Evolutionary conservation across 2,113 vertebrate species (phyloP).

Genomic region (Gnathonemus echidnorhynchus): DNA sequence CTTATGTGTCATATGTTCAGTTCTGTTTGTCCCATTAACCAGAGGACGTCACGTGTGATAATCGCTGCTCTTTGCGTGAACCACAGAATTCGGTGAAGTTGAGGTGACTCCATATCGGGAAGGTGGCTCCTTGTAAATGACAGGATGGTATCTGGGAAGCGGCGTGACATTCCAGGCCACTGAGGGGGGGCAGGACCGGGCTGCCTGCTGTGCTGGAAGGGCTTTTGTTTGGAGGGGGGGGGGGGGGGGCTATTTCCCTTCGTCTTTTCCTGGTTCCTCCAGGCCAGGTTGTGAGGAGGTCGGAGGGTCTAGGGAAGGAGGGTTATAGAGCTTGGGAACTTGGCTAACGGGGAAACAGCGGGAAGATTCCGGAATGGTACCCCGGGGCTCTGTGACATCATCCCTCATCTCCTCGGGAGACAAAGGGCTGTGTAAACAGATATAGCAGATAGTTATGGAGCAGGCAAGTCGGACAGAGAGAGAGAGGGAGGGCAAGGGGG

Average conservation of each 20-base stretch:
- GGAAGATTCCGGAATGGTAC: background rate
- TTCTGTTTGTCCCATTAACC: background rate
- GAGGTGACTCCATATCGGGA: background rate
- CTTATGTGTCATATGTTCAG: background rate
- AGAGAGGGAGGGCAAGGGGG: background rate
- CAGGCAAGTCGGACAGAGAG: background rate
- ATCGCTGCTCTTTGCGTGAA: background rate
- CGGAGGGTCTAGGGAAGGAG: background rate
- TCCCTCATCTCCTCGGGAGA: background rate
- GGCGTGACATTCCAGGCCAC: background rate
- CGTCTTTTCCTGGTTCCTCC: background rate
- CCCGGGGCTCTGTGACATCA: background rate
- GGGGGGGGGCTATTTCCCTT: background rate
- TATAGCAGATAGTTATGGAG: background rate
- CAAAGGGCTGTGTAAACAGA: background rate
- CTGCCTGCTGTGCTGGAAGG: background rate
- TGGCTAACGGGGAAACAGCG: background rate
- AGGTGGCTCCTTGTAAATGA: background rate
- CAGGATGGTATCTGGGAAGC: background rate
- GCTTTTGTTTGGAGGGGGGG: background rate
- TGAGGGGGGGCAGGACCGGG: background rate
- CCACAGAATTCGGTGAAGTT: background rate
- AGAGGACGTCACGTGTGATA: background rate
- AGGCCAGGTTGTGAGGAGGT: background rate
- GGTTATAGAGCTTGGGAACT: background rate